Evolutionary conservation across 2,113 vertebrate species (phyloP), one percentile per base, ranked within the genome.

Genomic region (Saccopteryx leptura): DNA sequence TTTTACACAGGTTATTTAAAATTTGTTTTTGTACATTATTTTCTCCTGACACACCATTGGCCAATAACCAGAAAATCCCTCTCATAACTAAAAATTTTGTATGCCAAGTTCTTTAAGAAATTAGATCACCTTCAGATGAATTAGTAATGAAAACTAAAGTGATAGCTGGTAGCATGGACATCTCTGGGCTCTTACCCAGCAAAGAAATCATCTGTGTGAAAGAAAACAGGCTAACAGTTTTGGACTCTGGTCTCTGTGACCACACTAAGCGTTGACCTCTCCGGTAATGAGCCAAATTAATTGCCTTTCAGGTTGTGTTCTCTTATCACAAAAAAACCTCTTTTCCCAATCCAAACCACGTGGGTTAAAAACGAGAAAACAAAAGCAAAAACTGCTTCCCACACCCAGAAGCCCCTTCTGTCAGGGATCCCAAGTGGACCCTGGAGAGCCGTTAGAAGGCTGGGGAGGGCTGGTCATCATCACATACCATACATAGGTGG

Each of bases 401-500:
- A 63, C 8, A 7, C 65, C 80, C 91, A 46, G 68, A 96, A 94
- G 56, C 78, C 80, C 75, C 63, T 79, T 96, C 79, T 84, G 75
- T 76, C 31, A 63, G 85, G 83, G 80, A 71, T 96, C 68, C 76
- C 65, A 68, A 80, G 83, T n/a, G 54, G 87, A 76, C 89, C 76
- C 52, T 1, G 81, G 96, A 95, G 96, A 95, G 75, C 96, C 58
- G 83, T 90, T 66, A 85, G 66, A 48, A 88, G 91, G 76, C 88
- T 5, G 65, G 76, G 90, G 74, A 95, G 92, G 96, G 85, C 87
- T 56, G 86, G 84, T 68, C 94, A 15, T 97, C 97, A 95, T 78
- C 56, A 79, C 90, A 97, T 97, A 96, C 96, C 80, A 90, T 84
- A 79, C 93, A 75, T 97, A 96, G 95, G 97, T 95, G 96, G 98